Percentiles rank a stretch among this genome's conserved stretches.
Evolutionary conservation across 2,113 vertebrate genomes (phyloP).

Genomic region (Phrynosoma blainvillii): DNA sequence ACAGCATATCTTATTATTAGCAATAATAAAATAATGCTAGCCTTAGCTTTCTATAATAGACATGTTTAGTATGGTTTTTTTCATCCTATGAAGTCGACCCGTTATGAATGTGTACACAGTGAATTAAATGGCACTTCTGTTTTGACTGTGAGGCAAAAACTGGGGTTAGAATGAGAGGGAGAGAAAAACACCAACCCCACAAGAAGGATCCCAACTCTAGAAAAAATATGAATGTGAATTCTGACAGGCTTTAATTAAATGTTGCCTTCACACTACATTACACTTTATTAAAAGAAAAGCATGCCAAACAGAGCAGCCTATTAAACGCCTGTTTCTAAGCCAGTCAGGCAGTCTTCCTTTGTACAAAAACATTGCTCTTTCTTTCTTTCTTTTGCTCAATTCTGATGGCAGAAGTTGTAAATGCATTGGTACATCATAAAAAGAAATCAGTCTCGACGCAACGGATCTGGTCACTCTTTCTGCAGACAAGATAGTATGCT

Average conservation of each 20-base stretch:
- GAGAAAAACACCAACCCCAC: neutral
- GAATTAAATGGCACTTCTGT: neutral
- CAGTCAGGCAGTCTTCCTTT: neutral
- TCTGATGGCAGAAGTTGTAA: neutral
- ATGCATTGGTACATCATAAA: rapidly evolving
- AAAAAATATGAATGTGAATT: rapidly evolving
- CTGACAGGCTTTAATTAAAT: neutral
- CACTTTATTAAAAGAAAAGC: neutral
- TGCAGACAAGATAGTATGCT: no score
- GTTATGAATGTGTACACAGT: rapidly evolving
- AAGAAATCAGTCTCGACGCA: neutral
- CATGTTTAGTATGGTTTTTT: neutral
- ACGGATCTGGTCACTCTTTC: no score
- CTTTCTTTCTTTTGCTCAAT: rapidly evolving
- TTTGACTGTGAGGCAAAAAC: conserved; percentile 5
- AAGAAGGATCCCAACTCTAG: neutral
- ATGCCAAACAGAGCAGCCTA: neutral
- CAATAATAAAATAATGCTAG: neutral
- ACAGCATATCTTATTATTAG: neutral
- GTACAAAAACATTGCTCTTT: rapidly evolving
- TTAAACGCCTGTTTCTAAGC: rapidly evolving
- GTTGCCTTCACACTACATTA: rapidly evolving
- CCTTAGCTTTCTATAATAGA: neutral
- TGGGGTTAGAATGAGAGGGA: neutral
- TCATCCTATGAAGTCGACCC: rapidly evolving